Evolutionary conservation across 2,888 invertebrate species (phyloP), one percentile per base, ranked within the genome.

Genomic region (Xanthostigma xanthostigma): DNA sequence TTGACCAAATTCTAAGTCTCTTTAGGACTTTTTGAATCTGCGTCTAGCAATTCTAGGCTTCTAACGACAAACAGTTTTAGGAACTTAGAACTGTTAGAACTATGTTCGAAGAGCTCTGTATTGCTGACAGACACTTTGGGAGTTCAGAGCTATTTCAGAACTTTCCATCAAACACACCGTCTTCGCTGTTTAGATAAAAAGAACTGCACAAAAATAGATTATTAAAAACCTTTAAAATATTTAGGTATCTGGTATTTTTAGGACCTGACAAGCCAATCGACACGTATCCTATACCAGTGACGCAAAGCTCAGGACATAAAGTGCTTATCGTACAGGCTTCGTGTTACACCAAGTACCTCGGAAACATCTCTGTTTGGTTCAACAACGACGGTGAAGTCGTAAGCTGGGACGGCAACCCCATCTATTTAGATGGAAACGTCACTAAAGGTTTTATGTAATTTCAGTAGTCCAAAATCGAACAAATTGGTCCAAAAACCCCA

Each of bases 341-440:
- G 0, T 77, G 80, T 48, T 84, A 77, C 64, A 78, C 81, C 1
- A 78, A 80, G 59, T 92, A 89, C 62, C 67, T 92, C 39, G 91
- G 91, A 10, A 76, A 81, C 60, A 70, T 92, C 45, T 78, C 79
- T 33, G 72, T 90, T 1, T 75, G 65, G 55, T 84, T 89, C 59
- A 75, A 90, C 62, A 68, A 73, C 0, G 59, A 70, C 0, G 89
- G 89, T 6, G 73, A 78, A 51, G 67, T 88, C 1, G 64, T 69
- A 8, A 58, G 65, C 9, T 88, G 80, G 75, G 69, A 72, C n/a
- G 91, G 91, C 1, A 74, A 78, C 49, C 88, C 88, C 0, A 75
- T 87, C 51, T 81, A 75, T 55, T 63, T 87, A 58, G 76, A 78
- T 37, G 60, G 65, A 0, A 71, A 72, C 41, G 71, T 85, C n/a